Percentiles rank a stretch among this genome's conserved stretches.
These are phyloP conservation scores for Mirounga angustirostris DNA, from an alignment of 2,113 vertebrate genomes.

Conservation along the genomic window DNA sequence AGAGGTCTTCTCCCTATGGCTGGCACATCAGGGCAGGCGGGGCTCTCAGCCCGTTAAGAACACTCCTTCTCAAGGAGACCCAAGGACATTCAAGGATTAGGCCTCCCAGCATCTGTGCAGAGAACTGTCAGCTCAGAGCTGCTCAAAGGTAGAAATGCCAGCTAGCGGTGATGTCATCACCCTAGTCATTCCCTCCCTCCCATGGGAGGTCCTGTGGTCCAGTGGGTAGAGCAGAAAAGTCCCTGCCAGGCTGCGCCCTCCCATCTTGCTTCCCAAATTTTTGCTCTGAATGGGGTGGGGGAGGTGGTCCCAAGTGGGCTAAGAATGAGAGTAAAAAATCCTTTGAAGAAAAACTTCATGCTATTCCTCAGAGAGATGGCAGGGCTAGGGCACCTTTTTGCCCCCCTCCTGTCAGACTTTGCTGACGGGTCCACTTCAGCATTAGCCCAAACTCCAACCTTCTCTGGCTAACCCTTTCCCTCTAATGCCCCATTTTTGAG, in stretches of 20 bases:
- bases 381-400: neutral
- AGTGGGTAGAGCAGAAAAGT: neutral
- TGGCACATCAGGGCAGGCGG: neutral
- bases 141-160: conserved; percentile 78
- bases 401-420: neutral
- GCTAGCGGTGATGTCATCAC: conserved; percentile 66
- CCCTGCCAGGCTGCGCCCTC: neutral
- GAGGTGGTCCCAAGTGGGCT: neutral
- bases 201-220: conserved; percentile 26
- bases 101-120: conserved; percentile 75
- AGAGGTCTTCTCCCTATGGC: neutral
- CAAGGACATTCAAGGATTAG: conserved; percentile 78
- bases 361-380: conserved; percentile 1
- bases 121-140: conserved; percentile 74
- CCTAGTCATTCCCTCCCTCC: conserved; percentile 15
- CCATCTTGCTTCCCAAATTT: neutral
- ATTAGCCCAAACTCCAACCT: neutral
- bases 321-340: conserved; percentile 10
- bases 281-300: neutral
- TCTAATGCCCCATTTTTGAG: neutral
- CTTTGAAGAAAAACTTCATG: conserved; percentile 47
- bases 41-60: conserved; percentile 64
- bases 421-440: neutral
- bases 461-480: neutral
- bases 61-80: conserved; percentile 78